A percentile compares a stretch with the other conserved stretches of the same genome.
phyloP scores from a whole-genome alignment of 1,140 invertebrate species.

The Drosophila lacteicornis region DNA sequence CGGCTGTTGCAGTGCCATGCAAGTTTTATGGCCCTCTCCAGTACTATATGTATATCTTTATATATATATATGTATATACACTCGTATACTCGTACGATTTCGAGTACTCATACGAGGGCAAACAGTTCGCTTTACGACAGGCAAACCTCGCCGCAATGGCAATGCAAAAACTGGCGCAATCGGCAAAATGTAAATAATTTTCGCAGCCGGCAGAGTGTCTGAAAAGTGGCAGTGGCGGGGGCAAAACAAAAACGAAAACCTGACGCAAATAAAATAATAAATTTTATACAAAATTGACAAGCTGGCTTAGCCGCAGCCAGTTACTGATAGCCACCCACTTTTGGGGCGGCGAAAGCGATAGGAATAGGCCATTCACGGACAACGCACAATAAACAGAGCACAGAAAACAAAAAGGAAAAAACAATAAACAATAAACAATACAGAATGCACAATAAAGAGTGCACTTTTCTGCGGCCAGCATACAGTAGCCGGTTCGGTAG shows the following conservation, averaged over 20 bases:
- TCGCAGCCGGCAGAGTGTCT: conserved; percentile 29
- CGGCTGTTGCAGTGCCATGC: conserved; percentile 70
- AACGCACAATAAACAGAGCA: conserved; percentile 16
- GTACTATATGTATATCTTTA: conserved; percentile 21
- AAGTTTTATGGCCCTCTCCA: conserved; percentile 74
- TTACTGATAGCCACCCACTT: conserved; percentile 63
- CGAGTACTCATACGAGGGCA: conserved; percentile 60
- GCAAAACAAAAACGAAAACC: conserved; percentile 46
- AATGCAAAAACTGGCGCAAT: conserved; percentile 69
- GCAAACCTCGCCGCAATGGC: conserved; percentile 28
- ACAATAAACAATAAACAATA: conserved; percentile 17
- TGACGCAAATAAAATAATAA: conserved; percentile 83
- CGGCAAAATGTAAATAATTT: conserved; percentile 82
- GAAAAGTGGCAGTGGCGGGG: conserved; percentile 26
- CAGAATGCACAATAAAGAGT: conserved; percentile 27
- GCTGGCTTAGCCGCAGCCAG: conserved; percentile 70
- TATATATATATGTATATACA: conserved; percentile 1
- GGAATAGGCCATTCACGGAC: conserved; percentile 47
- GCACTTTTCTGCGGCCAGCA: conserved; percentile 23
- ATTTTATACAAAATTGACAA: conserved; percentile 83
- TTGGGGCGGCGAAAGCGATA: conserved; percentile 35
- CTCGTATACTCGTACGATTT: not conserved
- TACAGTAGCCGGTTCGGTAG: conserved; percentile 76
- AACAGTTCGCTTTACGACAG: conserved; percentile 74
- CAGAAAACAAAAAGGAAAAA: conserved; percentile 4